Percentiles rank a stretch among this genome's conserved stretches.
Evolutionary conservation across 2,888 invertebrate genomes (phyloP).

Genomic region (Chrysomela aeneicollis): DNA sequence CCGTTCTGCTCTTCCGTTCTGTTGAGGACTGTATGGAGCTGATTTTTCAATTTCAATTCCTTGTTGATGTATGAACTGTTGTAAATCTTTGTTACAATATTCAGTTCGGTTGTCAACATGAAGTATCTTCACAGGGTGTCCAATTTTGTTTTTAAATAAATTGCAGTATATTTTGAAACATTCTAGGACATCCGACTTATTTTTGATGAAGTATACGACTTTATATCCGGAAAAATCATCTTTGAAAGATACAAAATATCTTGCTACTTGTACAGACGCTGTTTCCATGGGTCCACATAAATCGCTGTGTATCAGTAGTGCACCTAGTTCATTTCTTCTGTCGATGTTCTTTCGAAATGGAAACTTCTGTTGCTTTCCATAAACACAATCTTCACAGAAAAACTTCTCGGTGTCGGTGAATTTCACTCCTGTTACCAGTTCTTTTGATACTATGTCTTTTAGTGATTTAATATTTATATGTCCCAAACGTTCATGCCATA

Average conservation of each 20-base stretch:
- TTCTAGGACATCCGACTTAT: slow-evolving; percentile 31
- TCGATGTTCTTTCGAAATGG: neutral
- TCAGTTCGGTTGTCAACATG: slow-evolving; percentile 24
- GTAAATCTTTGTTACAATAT: too few relatives aligned
- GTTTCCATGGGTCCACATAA: too few relatives aligned
- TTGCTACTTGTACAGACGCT: slow-evolving; percentile 29
- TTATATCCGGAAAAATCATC: slow-evolving; percentile 33
- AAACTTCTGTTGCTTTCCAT: slow-evolving; percentile 5
- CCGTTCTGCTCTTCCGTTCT: slow-evolving; percentile 50
- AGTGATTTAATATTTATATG: slow-evolving; percentile 4
- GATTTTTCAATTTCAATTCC: slow-evolving; percentile 45
- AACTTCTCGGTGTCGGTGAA: neutral
- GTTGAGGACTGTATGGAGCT: slow-evolving; percentile 44
- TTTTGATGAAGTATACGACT: slow-evolving; percentile 32
- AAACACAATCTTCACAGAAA: slow-evolving; percentile 11
- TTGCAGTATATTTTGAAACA: slow-evolving; percentile 29
- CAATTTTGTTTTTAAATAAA: slow-evolving; percentile 30
- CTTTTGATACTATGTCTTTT: slow-evolving; percentile 4
- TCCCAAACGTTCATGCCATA: slow-evolving; percentile 5
- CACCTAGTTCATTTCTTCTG: slow-evolving; percentile 26
- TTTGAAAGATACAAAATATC: slow-evolving; percentile 35
- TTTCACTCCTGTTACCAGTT: neutral
- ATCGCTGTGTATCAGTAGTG: slow-evolving; percentile 34
- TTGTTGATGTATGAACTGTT: slow-evolving; percentile 7
- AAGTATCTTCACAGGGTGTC: slow-evolving; percentile 22